Evolutionary conservation across 2,888 invertebrate genomes (phyloP), one percentile per base, ranked within the genome.

Genomic region (Hirtodrosophila duncani): DNA sequence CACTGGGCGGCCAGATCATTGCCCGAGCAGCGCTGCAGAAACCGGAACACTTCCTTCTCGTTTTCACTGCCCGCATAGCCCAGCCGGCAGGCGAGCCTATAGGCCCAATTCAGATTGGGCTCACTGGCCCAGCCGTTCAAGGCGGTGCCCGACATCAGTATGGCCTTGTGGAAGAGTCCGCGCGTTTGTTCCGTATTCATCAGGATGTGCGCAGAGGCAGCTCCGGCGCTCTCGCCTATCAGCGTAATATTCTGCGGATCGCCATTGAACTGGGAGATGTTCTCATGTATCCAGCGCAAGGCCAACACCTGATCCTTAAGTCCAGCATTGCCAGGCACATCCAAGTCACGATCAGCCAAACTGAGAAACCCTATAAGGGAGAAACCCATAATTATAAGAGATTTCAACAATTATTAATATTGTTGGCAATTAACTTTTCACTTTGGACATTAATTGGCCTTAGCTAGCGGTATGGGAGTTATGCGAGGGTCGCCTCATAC

Each of bases 191-290:
- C 87, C 0, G 88, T 88, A 8, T 87, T 70, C 61, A 88, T 81
- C 65, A 89, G 75, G 34, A 84, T 85, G 61, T 89, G 88, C 0
- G 85, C 83, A 1, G 88, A 84, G 4, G 85, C 86, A 2, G 81
- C 87, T 1, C 89, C 89, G 5, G 89, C 88, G 66, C 89, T 89
- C 52, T 87, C 86, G 0, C 89, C 89, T 65, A 88, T 87, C 7
- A 89, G 66, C 0, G 89, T 89, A 1, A 86, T 84, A 62, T 89
- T 89, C 3, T 86, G 64, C 1, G 86, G 77, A 71, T 89, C 88
- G 0, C 89, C 89, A 48, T 87, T 87, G 58, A 89, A 89, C 9
- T 72, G 63, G 0, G 63, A 27, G 8, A 88, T 87, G 63, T 89
- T 89, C 8, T 82, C 69, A 42, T 86, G 83, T 1, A 89, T 71